Percentiles rank a stretch among this genome's conserved stretches.
phyloP scores from a whole-genome alignment of 1,140 invertebrate species.

The Drosophila quadrilineata region DNA sequence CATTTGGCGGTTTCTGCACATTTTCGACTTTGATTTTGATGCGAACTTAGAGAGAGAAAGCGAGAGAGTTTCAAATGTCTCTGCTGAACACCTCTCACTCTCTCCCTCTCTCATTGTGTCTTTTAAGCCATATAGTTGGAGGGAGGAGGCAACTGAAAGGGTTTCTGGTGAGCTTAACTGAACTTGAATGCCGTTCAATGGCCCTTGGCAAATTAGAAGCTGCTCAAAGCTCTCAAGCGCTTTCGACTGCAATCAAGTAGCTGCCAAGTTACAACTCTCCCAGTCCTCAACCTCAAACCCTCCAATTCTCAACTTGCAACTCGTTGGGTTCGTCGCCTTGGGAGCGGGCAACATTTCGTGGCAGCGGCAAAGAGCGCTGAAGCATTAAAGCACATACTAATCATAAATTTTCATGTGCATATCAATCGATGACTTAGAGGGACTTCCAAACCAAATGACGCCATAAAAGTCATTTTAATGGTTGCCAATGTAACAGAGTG shows the following conservation, averaged over 20 bases:
- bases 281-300: no score
- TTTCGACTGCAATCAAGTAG: slow-evolving; percentile 33
- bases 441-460: slow-evolving; percentile 1
- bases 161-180: no score
- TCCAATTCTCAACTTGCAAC: no score
- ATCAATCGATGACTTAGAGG: slow-evolving; percentile 47
- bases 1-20: slow-evolving; percentile 49
- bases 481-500: slow-evolving; percentile 4
- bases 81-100: not conserved
- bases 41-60: no score
- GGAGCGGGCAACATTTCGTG: slow-evolving; percentile 11
- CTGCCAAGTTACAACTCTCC: no score
- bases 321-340: not conserved
- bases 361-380: not conserved
- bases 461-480: slow-evolving; percentile 55
- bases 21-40: slow-evolving; percentile 60
- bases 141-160: no score
- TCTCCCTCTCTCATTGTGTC: not conserved
- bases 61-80: slow-evolving; percentile 4
- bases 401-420: slow-evolving; percentile 54
- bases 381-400: slow-evolving; percentile 56
- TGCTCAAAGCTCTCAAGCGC: slow-evolving; percentile 27
- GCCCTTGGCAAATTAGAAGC: slow-evolving; percentile 43
- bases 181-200: slow-evolving; percentile 15
- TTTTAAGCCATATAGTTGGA: slow-evolving; percentile 1